Base-by-base conservation (phyloP, 2,888 invertebrate genomes). In the Drosophila yooni region DNA sequence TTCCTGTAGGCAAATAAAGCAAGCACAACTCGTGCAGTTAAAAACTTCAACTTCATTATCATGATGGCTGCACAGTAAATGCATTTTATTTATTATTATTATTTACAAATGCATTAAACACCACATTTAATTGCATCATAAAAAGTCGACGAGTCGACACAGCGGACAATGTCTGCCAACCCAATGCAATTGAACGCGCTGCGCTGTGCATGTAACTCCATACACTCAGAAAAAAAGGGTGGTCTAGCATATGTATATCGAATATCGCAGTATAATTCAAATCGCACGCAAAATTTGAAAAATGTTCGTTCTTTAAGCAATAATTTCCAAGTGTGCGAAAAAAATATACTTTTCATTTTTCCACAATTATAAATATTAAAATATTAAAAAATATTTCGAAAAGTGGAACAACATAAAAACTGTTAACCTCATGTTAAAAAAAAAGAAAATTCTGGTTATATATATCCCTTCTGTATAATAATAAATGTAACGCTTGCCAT, bases 81-180 rank as follows among this genome's bases (percentile, higher is more conserved):
- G 79, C 67, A 63, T 70, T 77, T 76, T 52, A 84, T 82, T 83
- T 86, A 68, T 68, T 88, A 82, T 87, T 86, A 75, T 82, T 87
- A 88, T 87, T 86, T 88, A 86, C 83, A 83, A 82, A 88, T 78
- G 87, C 87, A 86, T 87, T 87, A 87, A 87, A 82, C 87, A 88
- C 81, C 74, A 81, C 75, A 82, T 88, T 87, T 88, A 87, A 87
- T 88, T 87, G 87, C 89, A 59, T 68, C 87, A 72, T 87, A 83
- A 87, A 87, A 85, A 75, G 58, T 46, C 54, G 57, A 57, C 66
- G 59, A 46, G 29, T 43, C 34, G 31, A 21, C 38, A 25, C 15
- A 15, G n/a, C 53, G 38, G 38, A 40, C 65, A 54, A 31, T 38
- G 73, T 52, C 68, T 68, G 46, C 43, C 62, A 46, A 21, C 54